A percentile compares a stretch with the other conserved stretches of the same genome.
Conservation (phyloP, 2,888 invertebrate genomes). For the Nematopogon swammerdamellus region DNA sequence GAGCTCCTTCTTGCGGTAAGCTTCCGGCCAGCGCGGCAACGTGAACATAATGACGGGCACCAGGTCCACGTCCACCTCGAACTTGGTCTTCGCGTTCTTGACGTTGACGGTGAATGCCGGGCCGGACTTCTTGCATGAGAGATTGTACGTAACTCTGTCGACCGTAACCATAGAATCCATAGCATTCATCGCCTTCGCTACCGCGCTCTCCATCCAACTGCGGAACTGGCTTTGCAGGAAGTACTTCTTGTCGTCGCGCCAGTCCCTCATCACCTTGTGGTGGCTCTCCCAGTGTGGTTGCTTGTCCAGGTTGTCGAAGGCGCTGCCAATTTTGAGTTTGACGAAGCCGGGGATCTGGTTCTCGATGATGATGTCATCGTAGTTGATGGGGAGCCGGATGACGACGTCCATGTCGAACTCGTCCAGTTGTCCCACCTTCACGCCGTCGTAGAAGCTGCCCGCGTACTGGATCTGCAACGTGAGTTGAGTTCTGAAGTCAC, state of each 20-base stretch:
- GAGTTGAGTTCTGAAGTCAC: no score
- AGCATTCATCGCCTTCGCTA: slow-evolving; percentile 37
- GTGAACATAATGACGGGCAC: slow-evolving; percentile 51
- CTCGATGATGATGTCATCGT: slow-evolving; percentile 34
- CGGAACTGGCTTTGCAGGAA: slow-evolving; percentile 45
- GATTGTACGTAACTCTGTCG: slow-evolving; percentile 24
- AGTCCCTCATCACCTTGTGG: slow-evolving; percentile 33
- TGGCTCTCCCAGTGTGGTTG: slow-evolving; percentile 33
- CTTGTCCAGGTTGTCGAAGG: slow-evolving; percentile 32
- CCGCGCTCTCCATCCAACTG: slow-evolving; percentile 50
- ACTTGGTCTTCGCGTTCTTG: slow-evolving; percentile 20
- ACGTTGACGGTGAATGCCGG: slow-evolving; percentile 56
- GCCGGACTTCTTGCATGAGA: slow-evolving; percentile 36
- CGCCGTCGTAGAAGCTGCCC: slow-evolving; percentile 59
- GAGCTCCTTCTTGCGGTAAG: slow-evolving; percentile 24
- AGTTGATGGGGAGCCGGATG: slow-evolving; percentile 46
- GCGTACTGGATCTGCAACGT: slow-evolving; percentile 40
- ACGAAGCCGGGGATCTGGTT: slow-evolving; percentile 45
- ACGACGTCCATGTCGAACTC: slow-evolving; percentile 62
- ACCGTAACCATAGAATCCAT: slow-evolving; percentile 25
- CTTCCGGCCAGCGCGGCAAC: slow-evolving; percentile 33
- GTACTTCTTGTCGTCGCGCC: slow-evolving; percentile 42
- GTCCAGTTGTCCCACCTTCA: slow-evolving; percentile 55
- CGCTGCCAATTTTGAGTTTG: slow-evolving; percentile 29
- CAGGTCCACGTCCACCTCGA: slow-evolving; percentile 45